These are phyloP conservation scores for Radopholus similis DNA, from an alignment of 1,140 invertebrate species.

Conservation along the genomic window DNA sequence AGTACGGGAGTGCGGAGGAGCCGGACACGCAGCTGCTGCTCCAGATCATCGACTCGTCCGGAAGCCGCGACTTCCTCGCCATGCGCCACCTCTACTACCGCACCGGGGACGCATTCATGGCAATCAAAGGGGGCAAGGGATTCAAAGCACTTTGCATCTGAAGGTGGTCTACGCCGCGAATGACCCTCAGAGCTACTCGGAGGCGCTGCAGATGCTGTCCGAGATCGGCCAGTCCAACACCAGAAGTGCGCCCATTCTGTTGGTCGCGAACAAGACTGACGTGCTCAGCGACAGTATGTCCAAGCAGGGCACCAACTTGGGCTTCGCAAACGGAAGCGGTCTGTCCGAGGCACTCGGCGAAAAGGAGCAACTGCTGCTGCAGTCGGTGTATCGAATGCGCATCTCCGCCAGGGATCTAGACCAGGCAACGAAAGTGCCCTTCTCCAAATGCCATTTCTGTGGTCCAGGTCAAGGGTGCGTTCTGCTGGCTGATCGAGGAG, in stretches of 20 bases:
- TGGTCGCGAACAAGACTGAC: constrained; percentile 50
- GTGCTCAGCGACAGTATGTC: neutral
- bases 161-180: constrained; percentile 54
- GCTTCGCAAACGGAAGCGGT: too few relatives aligned
- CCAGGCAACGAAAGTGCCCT: constrained; percentile 21
- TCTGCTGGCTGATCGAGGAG: constrained; percentile 36
- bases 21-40: constrained; percentile 7
- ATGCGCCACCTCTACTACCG: constrained; percentile 53
- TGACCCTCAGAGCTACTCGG: constrained; percentile 41
- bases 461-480: constrained; percentile 37
- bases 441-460: too few relatives aligned
- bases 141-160: constrained; percentile 11
- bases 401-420: constrained; percentile 42
- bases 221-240: constrained; percentile 46
- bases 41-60: constrained; percentile 49
- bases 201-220: constrained; percentile 46
- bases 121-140: constrained; percentile 7
- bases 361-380: neutral
- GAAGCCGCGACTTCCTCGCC: constrained; percentile 52
- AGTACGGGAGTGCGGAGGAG: constrained; percentile 45
- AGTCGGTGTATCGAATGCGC: constrained; percentile 10
- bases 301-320: too few relatives aligned
- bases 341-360: too few relatives aligned
- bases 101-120: constrained; percentile 54
- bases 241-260: constrained; percentile 48